Conservation (phyloP, 2,888 invertebrate species). For the Parasteatoda lunata region DNA sequence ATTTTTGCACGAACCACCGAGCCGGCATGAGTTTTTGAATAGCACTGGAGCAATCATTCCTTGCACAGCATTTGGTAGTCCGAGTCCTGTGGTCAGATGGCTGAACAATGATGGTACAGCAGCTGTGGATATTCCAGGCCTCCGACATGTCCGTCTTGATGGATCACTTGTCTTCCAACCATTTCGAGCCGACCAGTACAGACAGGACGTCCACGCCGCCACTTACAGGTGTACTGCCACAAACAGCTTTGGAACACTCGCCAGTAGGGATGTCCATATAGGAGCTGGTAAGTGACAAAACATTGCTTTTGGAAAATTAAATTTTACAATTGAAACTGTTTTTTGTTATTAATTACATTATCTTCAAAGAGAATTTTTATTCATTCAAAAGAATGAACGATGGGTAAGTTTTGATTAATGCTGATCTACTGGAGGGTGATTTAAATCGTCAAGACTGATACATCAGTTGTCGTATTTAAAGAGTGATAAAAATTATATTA, state of each 20-base stretch:
- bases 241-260: slow-evolving; percentile 60
- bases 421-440: too few species aligned
- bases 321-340: too few species aligned
- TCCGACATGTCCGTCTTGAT: slow-evolving; percentile 67
- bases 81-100: slow-evolving; percentile 65
- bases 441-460: too few species aligned
- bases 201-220: slow-evolving; percentile 68
- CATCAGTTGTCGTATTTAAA: too few species aligned
- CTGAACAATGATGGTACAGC: slow-evolving; percentile 60
- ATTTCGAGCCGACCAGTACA: slow-evolving; percentile 65
- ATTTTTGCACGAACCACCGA: slow-evolving; percentile 61
- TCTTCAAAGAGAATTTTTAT: too few species aligned
- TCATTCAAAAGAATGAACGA: too few species aligned
- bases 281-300: slow-evolving; percentile 61
- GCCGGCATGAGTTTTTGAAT: slow-evolving; percentile 60
- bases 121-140: slow-evolving; percentile 58
- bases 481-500: too few species aligned
- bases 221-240: slow-evolving; percentile 65
- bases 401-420: too few species aligned
- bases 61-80: slow-evolving; percentile 64
- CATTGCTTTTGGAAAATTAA: background rate
- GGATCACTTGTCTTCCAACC: slow-evolving; percentile 69
- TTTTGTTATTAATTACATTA: too few species aligned
- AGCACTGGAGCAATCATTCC: slow-evolving; percentile 57
- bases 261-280: slow-evolving; percentile 67